Base-by-base conservation (phyloP, 2,888 invertebrate species). In the Chrysolina haemoptera region DNA sequence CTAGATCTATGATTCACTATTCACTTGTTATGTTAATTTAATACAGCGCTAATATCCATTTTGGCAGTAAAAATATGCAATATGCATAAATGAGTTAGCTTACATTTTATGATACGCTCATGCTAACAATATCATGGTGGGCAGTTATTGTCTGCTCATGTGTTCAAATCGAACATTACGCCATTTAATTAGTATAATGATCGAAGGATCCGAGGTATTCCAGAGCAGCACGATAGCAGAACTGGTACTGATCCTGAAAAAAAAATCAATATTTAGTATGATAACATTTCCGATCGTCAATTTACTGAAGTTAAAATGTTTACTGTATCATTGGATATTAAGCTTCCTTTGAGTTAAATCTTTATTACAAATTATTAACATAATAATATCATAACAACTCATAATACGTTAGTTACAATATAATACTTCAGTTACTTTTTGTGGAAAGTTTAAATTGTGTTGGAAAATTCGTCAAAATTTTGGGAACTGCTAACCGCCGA, bases 191-290 rank as follows among this genome's bases (percentile, higher is more conserved):
- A 88, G 96, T 93, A 90, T 96, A 96, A 89, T 98, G 98, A 90
- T 98, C 98, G 89, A 98, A 99, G 27, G 98, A 98, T 83, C 98
- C 97, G 88, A 99, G 92, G 90, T 99, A 99, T 88, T 99, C 99
- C 88, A 99, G 91, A 83, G 98, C 98, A 76, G 99, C 98, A 84
- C 98, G 94, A 90, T 99, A 99, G 90, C 99, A 98, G 91, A 99
- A 99, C 89, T 99, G 98, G 90, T 99, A 99, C 90, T 99, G 99
- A 90, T 99, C 98, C 96, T 97, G 89, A 41, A 88, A 87, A 62
- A 63, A 55, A 50, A 67, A 65, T 72, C 67, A 16, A 9, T 11
- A 18, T 1, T 53, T 18, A n/a, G n/a, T n/a, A n/a, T 16, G 8
- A 10, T 2, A 18, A 50, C 1, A 43, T 1, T 9, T 43, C 8